Evolutionary conservation across 30 jellyfish, hydroid and myxozoan genomes (phyloP).

Genomic region (Rhopilema esculentum): DNA sequence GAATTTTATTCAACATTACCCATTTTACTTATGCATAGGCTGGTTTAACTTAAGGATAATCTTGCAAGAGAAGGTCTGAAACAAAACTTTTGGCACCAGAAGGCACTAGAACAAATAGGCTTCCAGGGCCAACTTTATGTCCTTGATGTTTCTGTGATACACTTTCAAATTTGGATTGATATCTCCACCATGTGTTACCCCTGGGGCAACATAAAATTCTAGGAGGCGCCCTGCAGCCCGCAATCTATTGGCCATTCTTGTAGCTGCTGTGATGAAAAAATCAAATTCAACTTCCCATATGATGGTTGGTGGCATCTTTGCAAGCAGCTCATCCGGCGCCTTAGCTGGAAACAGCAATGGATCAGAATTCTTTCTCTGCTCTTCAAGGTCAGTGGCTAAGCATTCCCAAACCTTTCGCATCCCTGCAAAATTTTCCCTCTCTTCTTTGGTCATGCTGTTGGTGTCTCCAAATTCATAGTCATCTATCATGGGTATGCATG

Average conservation of each 20-base stretch:
- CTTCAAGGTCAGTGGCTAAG: conserved; percentile 37
- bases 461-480: conserved; percentile 45
- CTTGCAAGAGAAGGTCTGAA: neutral
- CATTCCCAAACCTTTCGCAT: conserved; percentile 51
- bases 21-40: too few relatives aligned
- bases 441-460: conserved; percentile 46
- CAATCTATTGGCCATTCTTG: conserved; percentile 49
- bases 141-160: neutral
- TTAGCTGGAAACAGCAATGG: conserved; percentile 58
- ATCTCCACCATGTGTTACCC: conserved; percentile 1
- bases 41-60: too few relatives aligned
- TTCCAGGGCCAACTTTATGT: neutral
- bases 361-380: conserved; percentile 31
- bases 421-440: neutral
- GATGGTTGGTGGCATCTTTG: conserved; percentile 41
- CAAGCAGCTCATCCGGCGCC: conserved; percentile 41
- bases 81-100: neutral
- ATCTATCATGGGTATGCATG: conserved; percentile 46
- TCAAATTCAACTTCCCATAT: conserved; percentile 41
- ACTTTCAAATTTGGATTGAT: neutral
- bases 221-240: conserved; percentile 55
- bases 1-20: too few relatives aligned
- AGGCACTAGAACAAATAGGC: neutral
- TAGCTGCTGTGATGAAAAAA: conserved; percentile 27
- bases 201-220: conserved; percentile 20